phyloP scores from a whole-genome alignment of 2,888 invertebrate species.

The Gari tellinella region DNA sequence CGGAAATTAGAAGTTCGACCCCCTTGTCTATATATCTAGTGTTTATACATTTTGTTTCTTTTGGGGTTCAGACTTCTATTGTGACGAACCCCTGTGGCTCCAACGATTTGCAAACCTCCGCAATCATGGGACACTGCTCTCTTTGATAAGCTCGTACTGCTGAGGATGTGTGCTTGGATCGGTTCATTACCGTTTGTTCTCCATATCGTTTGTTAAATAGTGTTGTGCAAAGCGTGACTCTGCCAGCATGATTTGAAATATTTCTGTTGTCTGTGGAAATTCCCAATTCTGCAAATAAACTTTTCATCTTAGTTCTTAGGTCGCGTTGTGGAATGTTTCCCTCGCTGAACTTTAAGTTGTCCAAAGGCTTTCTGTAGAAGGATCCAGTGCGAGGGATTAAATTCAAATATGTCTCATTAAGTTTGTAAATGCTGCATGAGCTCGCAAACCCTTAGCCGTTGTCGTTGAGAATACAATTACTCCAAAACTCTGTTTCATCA shows the following conservation, averaged over 20 bases:
- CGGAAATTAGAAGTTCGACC: too few relatives aligned
- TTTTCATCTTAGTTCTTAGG: constrained; percentile 9
- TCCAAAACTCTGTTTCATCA: constrained; percentile 17
- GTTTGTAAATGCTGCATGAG: too few relatives aligned
- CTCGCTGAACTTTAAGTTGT: constrained; percentile 8
- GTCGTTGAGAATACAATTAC: constrained; percentile 17
- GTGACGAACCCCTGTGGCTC: too few relatives aligned
- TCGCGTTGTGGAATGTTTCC: constrained; percentile 12
- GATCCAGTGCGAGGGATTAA: constrained; percentile 11
- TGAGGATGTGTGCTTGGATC: constrained; percentile 11
- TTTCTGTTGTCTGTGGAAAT: neutral
- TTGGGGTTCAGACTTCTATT: too few relatives aligned
- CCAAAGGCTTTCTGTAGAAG: constrained; percentile 23
- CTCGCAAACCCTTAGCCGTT: constrained; percentile 3
- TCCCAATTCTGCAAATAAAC: constrained; percentile 7
- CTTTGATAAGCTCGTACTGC: constrained; percentile 19
- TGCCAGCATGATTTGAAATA: constrained; percentile 16
- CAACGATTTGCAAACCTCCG: too few relatives aligned
- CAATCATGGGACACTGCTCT: too few relatives aligned
- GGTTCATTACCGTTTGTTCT: constrained; percentile 19
- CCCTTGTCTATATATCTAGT: too few relatives aligned
- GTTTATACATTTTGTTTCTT: too few relatives aligned
- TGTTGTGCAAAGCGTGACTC: constrained; percentile 22
- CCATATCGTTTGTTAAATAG: constrained; percentile 2
- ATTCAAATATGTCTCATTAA: too few relatives aligned